Evolutionary conservation across 2,888 invertebrate genomes (phyloP), one percentile per base, ranked within the genome.

Genomic region (Xiphydria camelus): DNA sequence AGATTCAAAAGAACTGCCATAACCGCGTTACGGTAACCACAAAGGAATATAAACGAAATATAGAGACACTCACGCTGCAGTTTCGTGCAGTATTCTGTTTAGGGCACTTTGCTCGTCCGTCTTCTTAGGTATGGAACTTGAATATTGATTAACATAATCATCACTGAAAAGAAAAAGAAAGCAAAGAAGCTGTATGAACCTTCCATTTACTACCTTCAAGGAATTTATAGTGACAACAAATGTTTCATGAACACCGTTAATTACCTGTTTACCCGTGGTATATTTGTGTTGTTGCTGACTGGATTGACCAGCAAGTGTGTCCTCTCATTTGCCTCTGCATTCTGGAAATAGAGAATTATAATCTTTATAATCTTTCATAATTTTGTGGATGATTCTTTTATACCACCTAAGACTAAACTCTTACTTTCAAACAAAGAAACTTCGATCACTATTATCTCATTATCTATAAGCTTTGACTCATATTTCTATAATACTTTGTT

Each of bases 21-120:
- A n/a, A n/a, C n/a, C n/a, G n/a, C n/a, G n/a, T n/a, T n/a, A 26
- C 18, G 18, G 22, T 38, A 10, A 17, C 20, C 5, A 34, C 18
- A 38, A 26, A 25, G 43, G 44, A 44, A 20, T 18, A 38, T 47
- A 43, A 45, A 4, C 10, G 42, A 44, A 43, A 39, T 41, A n/a
- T 20, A 32, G 34, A 45, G 33, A 43, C 25, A 80, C 85, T 81
- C 78, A 94, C 93, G 89, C 89, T 39, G 93, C 92, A 51, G 92
- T 92, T 77, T 92, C 91, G 68, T 92, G 91, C 40, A 95, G 81
- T 76, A 94, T 92, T 77, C 89, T 85, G 71, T 86, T 91, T 36
- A 94, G 81, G 1, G 92, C 94, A 64, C 90, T 92, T 79, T 94
- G 93, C 73, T 94, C 94, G 73, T 94, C 94, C 39, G 87, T 87